A percentile compares a stretch with the other conserved stretches of the same genome.
Evolutionary conservation across 2,113 vertebrate species (phyloP).

Genomic region (Nanorana parkeri): DNA sequence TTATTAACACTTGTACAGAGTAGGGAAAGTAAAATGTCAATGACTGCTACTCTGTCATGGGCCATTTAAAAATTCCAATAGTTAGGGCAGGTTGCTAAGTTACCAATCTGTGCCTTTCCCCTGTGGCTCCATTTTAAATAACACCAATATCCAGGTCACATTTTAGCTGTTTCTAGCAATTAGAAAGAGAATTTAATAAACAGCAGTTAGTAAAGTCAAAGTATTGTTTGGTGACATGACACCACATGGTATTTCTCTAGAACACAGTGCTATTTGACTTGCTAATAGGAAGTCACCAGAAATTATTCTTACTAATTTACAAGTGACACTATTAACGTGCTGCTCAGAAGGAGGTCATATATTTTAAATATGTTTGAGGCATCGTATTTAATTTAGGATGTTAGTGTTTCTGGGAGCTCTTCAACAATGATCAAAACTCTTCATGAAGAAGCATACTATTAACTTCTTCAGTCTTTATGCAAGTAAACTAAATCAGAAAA

Average conservation of each 20-base stretch:
- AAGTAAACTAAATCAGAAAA: too few relatives aligned
- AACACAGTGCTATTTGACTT: neutral
- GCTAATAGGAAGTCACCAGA: neutral
- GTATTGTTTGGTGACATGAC: neutral
- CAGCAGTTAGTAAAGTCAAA: neutral
- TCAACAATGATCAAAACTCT: too few relatives aligned
- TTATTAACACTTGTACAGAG: slow-evolving; percentile 1
- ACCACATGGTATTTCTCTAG: neutral
- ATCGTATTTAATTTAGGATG: too few relatives aligned
- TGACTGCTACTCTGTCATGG: neutral
- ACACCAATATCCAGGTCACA: slow-evolving; percentile 12
- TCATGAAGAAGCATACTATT: too few relatives aligned
- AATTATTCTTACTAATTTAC: neutral
- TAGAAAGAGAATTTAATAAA: neutral
- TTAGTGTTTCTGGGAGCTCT: too few relatives aligned
- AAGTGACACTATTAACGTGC: neutral
- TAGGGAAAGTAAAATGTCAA: neutral
- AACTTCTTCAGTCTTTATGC: too few relatives aligned
- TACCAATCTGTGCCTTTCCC: neutral
- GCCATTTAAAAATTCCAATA: neutral
- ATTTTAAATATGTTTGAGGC: neutral
- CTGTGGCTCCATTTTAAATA: slow-evolving; percentile 15
- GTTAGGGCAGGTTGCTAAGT: neutral
- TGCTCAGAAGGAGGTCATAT: neutral
- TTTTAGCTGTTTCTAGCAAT: neutral